Evolutionary conservation across 2,888 invertebrate genomes (phyloP).

Genomic region (Eueremaeus valkanovi): DNA sequence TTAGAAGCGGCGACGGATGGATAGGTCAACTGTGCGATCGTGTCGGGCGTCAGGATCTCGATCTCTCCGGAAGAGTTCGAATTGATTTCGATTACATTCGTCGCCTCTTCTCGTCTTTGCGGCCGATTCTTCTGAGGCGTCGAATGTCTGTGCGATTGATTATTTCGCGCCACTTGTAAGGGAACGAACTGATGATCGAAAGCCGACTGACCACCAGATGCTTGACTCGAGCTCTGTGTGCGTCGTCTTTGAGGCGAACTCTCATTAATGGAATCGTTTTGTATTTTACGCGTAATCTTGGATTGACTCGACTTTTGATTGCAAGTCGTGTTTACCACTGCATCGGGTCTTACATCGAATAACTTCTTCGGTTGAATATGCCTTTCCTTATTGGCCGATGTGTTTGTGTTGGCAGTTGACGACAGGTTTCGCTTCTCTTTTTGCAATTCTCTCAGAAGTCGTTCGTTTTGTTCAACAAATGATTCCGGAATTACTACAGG

Average conservation of each 20-base stretch:
- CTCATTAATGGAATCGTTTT: not conserved
- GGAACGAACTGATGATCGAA: conserved; percentile 33
- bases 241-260: not conserved
- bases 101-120: not conserved
- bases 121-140: not conserved
- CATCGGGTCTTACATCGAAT: not conserved
- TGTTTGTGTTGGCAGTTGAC: not conserved
- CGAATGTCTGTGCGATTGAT: conserved; percentile 17
- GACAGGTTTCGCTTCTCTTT: not conserved
- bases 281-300: not conserved
- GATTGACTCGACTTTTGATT: not conserved
- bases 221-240: not conserved
- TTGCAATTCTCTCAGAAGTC: not conserved
- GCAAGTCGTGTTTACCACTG: not conserved
- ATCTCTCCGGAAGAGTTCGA: not conserved
- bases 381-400: not conserved
- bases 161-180: conserved; percentile 35
- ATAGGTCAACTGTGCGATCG: not conserved
- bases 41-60: conserved; percentile 9
- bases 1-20: not conserved
- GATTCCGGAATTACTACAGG: conserved; percentile 15
- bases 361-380: conserved; percentile 25
- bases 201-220: not conserved
- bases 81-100: not conserved
- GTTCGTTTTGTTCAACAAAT: not conserved